Conservation (phyloP, 2,113 vertebrate species). For the Paradoxurus hermaphroditus region DNA sequence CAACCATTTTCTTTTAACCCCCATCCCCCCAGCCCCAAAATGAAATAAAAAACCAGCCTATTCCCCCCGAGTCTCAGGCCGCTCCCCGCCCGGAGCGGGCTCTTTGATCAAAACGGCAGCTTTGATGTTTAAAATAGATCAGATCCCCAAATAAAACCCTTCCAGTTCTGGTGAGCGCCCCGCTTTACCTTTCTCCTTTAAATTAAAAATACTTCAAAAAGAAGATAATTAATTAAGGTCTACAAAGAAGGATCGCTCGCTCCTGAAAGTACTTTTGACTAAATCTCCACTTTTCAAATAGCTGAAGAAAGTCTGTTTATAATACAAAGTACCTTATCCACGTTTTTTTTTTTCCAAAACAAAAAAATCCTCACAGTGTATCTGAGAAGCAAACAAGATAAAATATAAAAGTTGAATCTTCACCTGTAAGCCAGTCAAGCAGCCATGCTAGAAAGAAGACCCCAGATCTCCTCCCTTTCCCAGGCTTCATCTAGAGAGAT, state of each 20-base stretch:
- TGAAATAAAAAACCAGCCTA: neutral
- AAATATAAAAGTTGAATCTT: conserved; percentile 40
- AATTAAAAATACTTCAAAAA: conserved; percentile 9
- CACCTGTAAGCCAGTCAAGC: neutral
- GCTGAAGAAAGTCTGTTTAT: neutral
- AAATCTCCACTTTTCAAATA: neutral
- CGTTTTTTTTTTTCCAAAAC: neutral
- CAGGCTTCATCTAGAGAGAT: neutral
- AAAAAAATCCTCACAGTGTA: neutral
- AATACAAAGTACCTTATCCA: neutral
- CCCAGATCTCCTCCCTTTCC: neutral
- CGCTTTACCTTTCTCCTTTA: neutral
- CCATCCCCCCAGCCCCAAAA: neutral
- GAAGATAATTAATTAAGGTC: neutral
- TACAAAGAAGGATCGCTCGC: neutral
- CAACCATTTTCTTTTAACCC: neutral
- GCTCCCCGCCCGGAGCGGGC: neutral
- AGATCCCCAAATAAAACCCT: neutral
- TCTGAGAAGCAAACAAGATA: conserved; percentile 43
- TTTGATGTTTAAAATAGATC: neutral
- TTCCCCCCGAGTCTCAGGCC: neutral
- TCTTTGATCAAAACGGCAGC: neutral
- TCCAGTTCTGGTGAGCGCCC: fast-evolving
- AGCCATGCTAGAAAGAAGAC: neutral
- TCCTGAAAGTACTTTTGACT: neutral